Conservation (phyloP, 2,113 vertebrate genomes). For the Menura novaehollandiae region DNA sequence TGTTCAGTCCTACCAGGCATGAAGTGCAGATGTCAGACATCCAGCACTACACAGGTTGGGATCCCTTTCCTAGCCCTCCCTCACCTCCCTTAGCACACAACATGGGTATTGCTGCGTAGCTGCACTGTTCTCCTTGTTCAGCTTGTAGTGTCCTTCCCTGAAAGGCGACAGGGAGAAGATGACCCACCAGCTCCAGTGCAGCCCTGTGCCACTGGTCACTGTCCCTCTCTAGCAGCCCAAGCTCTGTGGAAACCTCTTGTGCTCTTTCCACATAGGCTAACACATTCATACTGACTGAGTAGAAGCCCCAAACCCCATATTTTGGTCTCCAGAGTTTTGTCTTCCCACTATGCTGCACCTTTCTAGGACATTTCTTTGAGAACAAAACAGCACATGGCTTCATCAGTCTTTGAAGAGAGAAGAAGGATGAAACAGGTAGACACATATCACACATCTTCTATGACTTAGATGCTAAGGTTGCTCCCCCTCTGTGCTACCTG, state of each 20-base stretch:
- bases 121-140: not conserved
- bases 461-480: not conserved
- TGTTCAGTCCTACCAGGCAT: not conserved
- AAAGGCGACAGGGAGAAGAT: not conserved
- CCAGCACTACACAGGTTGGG: accelerated
- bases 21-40: not conserved
- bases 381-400: not conserved
- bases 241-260: not conserved
- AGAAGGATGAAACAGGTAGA: not conserved
- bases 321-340: not conserved
- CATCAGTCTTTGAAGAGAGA: not conserved
- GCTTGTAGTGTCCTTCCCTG: not conserved
- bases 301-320: not conserved
- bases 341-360: not conserved
- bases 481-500: not conserved
- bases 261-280: not conserved
- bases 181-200: not conserved
- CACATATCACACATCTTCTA: not conserved
- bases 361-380: not conserved
- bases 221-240: not conserved
- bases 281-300: not conserved
- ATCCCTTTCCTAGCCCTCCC: not conserved
- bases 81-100: not conserved
- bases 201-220: not conserved
- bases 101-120: accelerated